Conservation (phyloP, 2,888 invertebrate genomes). For the Cremastinae sp. region DNA sequence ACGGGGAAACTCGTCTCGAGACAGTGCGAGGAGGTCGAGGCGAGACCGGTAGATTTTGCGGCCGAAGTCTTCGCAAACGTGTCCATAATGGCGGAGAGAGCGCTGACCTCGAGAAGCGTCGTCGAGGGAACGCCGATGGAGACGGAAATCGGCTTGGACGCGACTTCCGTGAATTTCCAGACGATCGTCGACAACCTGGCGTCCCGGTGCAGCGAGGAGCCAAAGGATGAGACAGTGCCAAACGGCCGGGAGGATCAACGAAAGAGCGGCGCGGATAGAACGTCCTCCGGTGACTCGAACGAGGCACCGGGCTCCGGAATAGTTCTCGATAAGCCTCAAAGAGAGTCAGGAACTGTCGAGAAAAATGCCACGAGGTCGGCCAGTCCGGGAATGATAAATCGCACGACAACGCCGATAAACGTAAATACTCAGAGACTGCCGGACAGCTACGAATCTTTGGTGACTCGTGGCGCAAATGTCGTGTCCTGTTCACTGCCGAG, state of each 20-base stretch:
- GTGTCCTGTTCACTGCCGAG: slow-evolving; percentile 24
- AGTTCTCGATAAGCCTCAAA: background rate
- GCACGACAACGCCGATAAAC: slow-evolving; percentile 62
- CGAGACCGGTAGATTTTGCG: slow-evolving; percentile 59
- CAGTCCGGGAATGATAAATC: slow-evolving; percentile 63
- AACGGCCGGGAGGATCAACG: slow-evolving; percentile 29
- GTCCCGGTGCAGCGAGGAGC: slow-evolving; percentile 3
- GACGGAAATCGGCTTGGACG: slow-evolving; percentile 62
- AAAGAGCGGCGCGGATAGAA: slow-evolving; percentile 3
- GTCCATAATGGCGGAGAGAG: slow-evolving; percentile 51
- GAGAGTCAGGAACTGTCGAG: slow-evolving; percentile 3
- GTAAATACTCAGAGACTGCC: slow-evolving; percentile 68
- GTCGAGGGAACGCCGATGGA: slow-evolving; percentile 56
- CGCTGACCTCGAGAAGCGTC: slow-evolving; percentile 43
- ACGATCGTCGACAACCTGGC: slow-evolving; percentile 55
- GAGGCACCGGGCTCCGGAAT: background rate
- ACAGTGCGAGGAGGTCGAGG: slow-evolving; percentile 38
- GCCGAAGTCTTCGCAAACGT: slow-evolving; percentile 62
- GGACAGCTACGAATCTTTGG: slow-evolving; percentile 66
- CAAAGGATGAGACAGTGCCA: slow-evolving; percentile 26
- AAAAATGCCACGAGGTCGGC: slow-evolving; percentile 56
- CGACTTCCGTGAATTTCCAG: slow-evolving; percentile 53
- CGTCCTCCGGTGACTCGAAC: background rate
- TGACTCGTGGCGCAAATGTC: slow-evolving; percentile 44
- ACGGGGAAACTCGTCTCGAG: slow-evolving; percentile 29